Conservation (phyloP, 2,888 invertebrate species). For the Lasioglossum oenotherae region DNA sequence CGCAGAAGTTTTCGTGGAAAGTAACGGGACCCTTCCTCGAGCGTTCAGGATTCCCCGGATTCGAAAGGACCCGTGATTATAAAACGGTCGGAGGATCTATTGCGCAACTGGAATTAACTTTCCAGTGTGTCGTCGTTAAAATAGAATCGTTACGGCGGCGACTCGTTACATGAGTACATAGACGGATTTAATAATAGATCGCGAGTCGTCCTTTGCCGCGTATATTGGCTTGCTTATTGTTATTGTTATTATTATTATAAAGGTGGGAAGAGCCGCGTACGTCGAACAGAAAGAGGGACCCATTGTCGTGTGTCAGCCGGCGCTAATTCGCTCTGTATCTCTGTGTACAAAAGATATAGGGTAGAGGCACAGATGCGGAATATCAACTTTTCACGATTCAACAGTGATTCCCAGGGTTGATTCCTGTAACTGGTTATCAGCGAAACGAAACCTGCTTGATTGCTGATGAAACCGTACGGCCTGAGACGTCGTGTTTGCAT, state of each 20-base stretch:
- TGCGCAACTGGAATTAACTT: conserved; percentile 30
- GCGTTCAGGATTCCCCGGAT: background rate
- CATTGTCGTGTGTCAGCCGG: background rate
- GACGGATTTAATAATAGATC: conserved; percentile 38
- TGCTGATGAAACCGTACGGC: conserved; percentile 56
- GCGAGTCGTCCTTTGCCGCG: background rate
- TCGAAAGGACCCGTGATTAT: background rate
- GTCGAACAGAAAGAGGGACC: background rate
- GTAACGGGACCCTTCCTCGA: background rate
- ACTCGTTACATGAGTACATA: conserved; percentile 16
- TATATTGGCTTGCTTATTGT: background rate
- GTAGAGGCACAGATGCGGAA: background rate
- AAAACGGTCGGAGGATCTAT: conserved; percentile 5
- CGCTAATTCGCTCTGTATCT: background rate
- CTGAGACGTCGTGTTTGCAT: conserved; percentile 54
- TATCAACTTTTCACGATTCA: conserved; percentile 35
- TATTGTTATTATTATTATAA: background rate
- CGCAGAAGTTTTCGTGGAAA: background rate
- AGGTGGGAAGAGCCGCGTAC: background rate
- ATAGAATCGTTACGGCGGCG: conserved; percentile 19
- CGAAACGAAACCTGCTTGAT: conserved; percentile 20
- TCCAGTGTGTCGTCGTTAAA: conserved; percentile 16
- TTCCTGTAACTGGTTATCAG: conserved; percentile 38
- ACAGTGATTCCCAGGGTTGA: conserved; percentile 24
- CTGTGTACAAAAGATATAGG: conserved; percentile 4